These are phyloP conservation scores for Acinonyx jubatus DNA, from an alignment of 2,113 vertebrate genomes.

Conservation along the genomic window DNA sequence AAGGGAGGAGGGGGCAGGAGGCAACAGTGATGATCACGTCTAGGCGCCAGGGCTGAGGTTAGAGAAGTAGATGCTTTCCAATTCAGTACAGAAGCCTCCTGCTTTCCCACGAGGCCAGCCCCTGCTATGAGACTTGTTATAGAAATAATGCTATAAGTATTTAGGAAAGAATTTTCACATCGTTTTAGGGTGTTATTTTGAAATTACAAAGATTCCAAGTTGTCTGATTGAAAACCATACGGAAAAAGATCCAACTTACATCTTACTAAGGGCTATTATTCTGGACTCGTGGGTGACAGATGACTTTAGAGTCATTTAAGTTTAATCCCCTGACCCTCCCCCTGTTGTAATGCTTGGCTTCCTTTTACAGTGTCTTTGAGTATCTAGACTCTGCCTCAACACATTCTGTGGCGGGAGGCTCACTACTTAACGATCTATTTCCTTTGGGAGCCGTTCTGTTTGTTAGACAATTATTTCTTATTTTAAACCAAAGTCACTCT, in stretches of 20 bases:
- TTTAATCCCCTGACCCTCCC: background rate
- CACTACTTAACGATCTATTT: background rate
- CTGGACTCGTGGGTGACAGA: background rate
- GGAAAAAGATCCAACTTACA: background rate
- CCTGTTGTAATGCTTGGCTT: background rate
- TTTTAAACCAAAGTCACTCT: background rate
- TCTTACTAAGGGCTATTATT: background rate
- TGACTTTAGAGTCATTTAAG: background rate
- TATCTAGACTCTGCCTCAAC: background rate
- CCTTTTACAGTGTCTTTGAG: background rate
- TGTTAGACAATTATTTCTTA: background rate
- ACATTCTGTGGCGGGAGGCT: background rate
- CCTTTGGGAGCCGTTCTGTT: background rate
- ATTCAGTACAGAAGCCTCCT: background rate
- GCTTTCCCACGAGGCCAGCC: background rate
- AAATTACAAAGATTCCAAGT: constrained; percentile 28
- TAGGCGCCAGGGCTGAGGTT: background rate
- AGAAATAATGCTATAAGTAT: background rate
- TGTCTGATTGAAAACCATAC: background rate
- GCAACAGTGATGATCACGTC: too few species aligned
- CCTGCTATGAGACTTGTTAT: background rate
- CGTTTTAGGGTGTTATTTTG: background rate
- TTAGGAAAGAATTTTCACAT: background rate
- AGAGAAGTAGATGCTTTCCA: background rate
- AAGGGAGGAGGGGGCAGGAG: background rate